Evolutionary conservation across 2,888 invertebrate species (phyloP), one percentile per base, ranked within the genome.

Genomic region (Seira musarum): DNA sequence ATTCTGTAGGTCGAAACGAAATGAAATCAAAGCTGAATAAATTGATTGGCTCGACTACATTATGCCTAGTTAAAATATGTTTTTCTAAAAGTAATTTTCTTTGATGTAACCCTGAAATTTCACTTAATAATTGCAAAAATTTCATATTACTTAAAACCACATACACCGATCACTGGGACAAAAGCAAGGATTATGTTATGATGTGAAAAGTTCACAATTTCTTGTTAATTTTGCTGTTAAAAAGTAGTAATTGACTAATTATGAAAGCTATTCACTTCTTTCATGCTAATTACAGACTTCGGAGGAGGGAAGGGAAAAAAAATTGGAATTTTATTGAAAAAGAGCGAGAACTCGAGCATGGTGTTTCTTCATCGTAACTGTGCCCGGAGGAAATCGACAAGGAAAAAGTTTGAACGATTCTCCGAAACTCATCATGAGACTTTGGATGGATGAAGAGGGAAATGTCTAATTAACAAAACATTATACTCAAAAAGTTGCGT

Each of bases 391-490:
- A 63, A 63, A 63, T 63, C 63, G 21, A 22, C 57, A n/a, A 40
- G 40, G 40, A 40, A 40, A 40, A 40, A 40, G 13, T 40, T 40
- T 40, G 6, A 5, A 40, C 40, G 6, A 40, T 40, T 40, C 40
- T 40, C 40, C 13, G 13, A 40, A 40, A 40, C 40, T 5, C 5
- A 40, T 40, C 6, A 40, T 5, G 40, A 40, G 13, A 40, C 5
- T 5, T 40, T 40, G 40, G 13, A 8, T 5, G 13, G 40, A 67
- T 49, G 61, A 67, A 65, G 76, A 70, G 69, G 76, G 76, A 77
- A 77, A 63, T 70, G 65, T 77, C 70, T 77, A 77, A 77, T 77
- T 77, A 77, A n/a, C n/a, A n/a, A n/a, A n/a, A n/a, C n/a, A n/a
- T n/a, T n/a, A n/a, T n/a, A n/a, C n/a, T n/a, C n/a, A n/a, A n/a